phyloP scores from a whole-genome alignment of 1,140 invertebrate genomes.

The Lethrus apterus region DNA sequence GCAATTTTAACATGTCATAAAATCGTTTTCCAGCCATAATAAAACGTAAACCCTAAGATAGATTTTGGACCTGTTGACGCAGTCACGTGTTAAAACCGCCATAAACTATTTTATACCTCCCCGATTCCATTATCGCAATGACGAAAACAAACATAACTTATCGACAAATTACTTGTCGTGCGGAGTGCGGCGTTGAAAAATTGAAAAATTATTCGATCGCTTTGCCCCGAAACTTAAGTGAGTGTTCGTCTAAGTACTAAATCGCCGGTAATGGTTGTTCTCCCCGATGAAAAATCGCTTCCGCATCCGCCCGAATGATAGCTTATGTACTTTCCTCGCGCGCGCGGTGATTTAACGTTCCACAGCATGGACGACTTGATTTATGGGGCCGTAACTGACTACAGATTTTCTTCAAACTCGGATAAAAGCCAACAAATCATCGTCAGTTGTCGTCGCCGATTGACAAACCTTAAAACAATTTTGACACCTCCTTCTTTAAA shows the following conservation, averaged over 20 bases:
- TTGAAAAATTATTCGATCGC: too few relatives aligned
- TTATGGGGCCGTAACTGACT: conserved; percentile 5
- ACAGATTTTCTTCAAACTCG: conserved; percentile 5
- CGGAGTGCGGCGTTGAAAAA: too few relatives aligned
- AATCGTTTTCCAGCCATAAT: too few relatives aligned
- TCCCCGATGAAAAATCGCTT: conserved; percentile 17
- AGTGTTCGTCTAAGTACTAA: background rate
- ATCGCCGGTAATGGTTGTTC: conserved; percentile 1
- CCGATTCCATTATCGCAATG: too few relatives aligned
- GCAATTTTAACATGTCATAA: too few relatives aligned
- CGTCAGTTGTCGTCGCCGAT: conserved; percentile 1
- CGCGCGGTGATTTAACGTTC: conserved; percentile 3
- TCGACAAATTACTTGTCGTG: too few relatives aligned
- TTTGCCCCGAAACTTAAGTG: conserved; percentile 9
- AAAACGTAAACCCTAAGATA: too few relatives aligned
- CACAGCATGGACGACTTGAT: conserved; percentile 4
- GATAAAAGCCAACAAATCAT: conserved; percentile 13
- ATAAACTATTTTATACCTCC: too few relatives aligned
- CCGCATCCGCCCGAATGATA: conserved; percentile 16
- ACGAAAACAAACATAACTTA: too few relatives aligned
- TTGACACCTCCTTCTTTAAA: background rate
- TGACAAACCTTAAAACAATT: background rate
- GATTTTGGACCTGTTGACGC: too few relatives aligned
- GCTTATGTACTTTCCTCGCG: conserved; percentile 16
- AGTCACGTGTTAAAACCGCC: too few relatives aligned